Evolutionary conservation across 2,113 vertebrate species (phyloP).

Genomic region (Coregonus clupeaformis): DNA sequence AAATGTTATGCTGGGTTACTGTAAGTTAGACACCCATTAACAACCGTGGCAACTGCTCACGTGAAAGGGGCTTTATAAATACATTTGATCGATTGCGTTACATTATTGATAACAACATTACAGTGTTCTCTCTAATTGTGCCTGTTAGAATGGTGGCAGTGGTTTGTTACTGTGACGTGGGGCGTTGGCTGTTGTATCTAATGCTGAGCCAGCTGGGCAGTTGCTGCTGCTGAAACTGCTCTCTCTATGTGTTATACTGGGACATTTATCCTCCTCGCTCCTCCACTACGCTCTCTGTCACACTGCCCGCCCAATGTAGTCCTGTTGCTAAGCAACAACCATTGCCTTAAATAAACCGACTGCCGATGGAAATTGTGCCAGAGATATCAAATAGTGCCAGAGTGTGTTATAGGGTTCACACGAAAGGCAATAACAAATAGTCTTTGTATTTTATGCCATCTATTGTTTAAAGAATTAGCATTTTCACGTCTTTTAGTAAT

Average conservation of each 20-base stretch:
- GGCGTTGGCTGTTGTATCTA: slow-evolving; percentile 60
- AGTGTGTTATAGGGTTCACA: slow-evolving; percentile 62
- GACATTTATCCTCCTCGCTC: slow-evolving; percentile 59
- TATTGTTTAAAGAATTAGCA: slow-evolving; percentile 23
- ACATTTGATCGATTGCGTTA: too few relatives aligned
- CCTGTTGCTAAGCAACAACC: slow-evolving; percentile 79
- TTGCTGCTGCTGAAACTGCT: slow-evolving; percentile 48
- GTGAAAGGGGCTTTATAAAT: too few relatives aligned
- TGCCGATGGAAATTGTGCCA: slow-evolving; percentile 65
- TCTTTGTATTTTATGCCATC: slow-evolving; percentile 30
- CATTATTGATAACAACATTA: too few relatives aligned
- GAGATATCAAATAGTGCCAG: slow-evolving; percentile 52
- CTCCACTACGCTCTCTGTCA: slow-evolving; percentile 1
- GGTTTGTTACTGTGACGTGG: slow-evolving; percentile 62
- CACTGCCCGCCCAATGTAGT: slow-evolving; percentile 47
- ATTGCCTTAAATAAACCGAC: slow-evolving; percentile 76
- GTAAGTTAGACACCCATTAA: too few relatives aligned
- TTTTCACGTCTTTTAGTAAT: slow-evolving; percentile 8
- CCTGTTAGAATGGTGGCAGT: slow-evolving; percentile 44
- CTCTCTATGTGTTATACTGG: slow-evolving; percentile 51
- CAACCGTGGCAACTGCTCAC: too few relatives aligned
- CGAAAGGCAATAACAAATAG: slow-evolving; percentile 63
- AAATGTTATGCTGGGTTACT: too few relatives aligned
- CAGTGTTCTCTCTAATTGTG: slow-evolving; percentile 3
- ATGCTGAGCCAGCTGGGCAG: slow-evolving; percentile 24